Conservation (phyloP, 2,797 vertebrate genomes). For the Mormyrus proboscirostris region DNA sequence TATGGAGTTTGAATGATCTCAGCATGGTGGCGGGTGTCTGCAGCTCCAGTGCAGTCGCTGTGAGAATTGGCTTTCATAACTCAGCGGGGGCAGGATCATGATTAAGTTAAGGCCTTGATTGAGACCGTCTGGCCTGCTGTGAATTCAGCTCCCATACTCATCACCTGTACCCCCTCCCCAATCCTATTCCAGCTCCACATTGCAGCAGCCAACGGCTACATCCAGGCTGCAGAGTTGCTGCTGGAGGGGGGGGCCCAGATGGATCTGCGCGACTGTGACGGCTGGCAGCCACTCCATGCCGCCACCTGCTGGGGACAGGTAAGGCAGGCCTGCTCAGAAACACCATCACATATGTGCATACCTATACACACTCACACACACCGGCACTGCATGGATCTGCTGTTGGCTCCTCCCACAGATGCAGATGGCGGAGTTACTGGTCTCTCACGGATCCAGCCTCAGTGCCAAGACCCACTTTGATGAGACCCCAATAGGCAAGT, state of each 20-base stretch:
- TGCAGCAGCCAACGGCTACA: slow-evolving; percentile 84
- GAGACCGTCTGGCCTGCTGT: slow-evolving; percentile 2
- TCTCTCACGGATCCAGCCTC: slow-evolving; percentile 88
- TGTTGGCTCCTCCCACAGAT: neutral
- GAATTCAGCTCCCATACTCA: neutral
- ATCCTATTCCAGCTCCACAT: slow-evolving; percentile 75
- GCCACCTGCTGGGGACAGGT: slow-evolving; percentile 95
- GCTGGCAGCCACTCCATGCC: slow-evolving; percentile 93
- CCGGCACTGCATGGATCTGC: neutral
- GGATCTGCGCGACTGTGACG: slow-evolving; percentile 82
- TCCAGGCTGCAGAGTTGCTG: slow-evolving; percentile 83
- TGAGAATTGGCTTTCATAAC: neutral
- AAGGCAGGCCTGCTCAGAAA: neutral
- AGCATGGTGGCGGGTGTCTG: neutral
- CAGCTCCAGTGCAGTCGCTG: neutral
- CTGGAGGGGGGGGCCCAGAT: slow-evolving; percentile 82
- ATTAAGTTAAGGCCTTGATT: slow-evolving; percentile 1
- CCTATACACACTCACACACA: neutral
- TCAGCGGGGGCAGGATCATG: neutral
- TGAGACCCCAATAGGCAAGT: slow-evolving; percentile 91
- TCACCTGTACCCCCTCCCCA: neutral
- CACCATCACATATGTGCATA: neutral
- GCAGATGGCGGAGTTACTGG: slow-evolving; percentile 86
- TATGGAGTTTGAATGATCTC: neutral
- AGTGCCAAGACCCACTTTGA: slow-evolving; percentile 88